Conservation (phyloP, 2,888 invertebrate species). For the Harpagoxenus sublaevis region DNA sequence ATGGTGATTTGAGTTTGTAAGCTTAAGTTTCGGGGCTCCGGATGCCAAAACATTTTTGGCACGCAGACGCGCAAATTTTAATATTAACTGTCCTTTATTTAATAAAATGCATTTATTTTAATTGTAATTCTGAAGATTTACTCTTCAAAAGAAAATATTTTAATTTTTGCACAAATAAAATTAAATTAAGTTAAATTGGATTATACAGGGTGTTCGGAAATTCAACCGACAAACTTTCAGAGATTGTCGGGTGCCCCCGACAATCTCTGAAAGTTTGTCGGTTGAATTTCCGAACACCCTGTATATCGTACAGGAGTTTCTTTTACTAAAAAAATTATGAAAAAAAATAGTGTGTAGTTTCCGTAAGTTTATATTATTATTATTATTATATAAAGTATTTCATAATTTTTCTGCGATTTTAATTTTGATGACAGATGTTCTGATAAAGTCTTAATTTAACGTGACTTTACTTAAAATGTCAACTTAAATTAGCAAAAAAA, state of each 20-base stretch:
- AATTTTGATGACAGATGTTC: background rate
- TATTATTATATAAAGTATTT: background rate
- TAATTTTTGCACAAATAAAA: background rate
- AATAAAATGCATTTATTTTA: conserved; percentile 16
- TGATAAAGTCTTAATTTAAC: background rate
- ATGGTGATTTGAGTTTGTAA: background rate
- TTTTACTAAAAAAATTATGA: background rate
- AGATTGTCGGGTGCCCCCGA: too few species aligned
- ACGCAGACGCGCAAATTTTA: background rate
- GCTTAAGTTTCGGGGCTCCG: background rate
- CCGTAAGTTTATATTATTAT: background rate
- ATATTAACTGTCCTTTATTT: conserved; percentile 13
- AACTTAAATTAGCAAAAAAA: background rate
- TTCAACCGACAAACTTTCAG: too few species aligned
- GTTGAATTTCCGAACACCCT: too few species aligned
- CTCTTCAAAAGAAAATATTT: background rate
- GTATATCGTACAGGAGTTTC: background rate
- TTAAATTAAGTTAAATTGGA: background rate
- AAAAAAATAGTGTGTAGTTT: background rate
- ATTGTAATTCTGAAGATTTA: background rate
- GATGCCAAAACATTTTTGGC: conserved; percentile 2
- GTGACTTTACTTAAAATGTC: background rate
- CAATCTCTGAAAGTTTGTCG: too few species aligned
- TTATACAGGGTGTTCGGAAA: background rate
- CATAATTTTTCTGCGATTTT: background rate